phyloP scores from a whole-genome alignment of 2,113 vertebrate species.

The Myxocyprinus asiaticus region DNA sequence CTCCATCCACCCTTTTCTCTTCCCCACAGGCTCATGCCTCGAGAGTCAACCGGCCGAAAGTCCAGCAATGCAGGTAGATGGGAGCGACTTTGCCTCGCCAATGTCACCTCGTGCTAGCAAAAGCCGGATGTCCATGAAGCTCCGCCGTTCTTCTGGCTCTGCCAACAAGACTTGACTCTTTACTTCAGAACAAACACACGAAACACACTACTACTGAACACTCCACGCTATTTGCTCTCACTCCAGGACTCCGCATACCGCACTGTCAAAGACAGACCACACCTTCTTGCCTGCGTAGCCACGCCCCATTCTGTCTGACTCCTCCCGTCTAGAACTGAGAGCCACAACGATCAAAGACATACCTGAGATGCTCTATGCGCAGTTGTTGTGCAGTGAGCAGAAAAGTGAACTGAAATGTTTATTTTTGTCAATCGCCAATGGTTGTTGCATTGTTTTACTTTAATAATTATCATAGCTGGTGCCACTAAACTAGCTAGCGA shows the following conservation, averaged over 20 bases:
- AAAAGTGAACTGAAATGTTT: background rate
- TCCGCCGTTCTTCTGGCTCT: slow-evolving; percentile 94
- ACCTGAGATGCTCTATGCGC: no score
- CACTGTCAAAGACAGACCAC: background rate
- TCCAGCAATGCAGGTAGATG: slow-evolving; percentile 86
- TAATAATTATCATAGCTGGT: background rate
- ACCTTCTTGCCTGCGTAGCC: background rate
- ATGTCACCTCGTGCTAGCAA: slow-evolving; percentile 98
- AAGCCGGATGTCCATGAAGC: slow-evolving; percentile 98
- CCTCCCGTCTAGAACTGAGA: background rate
- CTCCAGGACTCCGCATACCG: background rate
- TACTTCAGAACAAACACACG: background rate
- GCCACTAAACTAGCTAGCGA: background rate
- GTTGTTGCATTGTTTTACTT: background rate
- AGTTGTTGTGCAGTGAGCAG: background rate
- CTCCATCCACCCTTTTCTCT: slow-evolving; percentile 26
- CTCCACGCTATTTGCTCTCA: background rate
- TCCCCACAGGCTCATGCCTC: slow-evolving; percentile 85
- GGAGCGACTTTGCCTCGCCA: slow-evolving; percentile 92
- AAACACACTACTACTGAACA: background rate
- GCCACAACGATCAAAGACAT: slow-evolving; percentile 4
- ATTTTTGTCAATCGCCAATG: background rate
- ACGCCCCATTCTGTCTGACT: background rate
- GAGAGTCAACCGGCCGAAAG: slow-evolving; percentile 89
- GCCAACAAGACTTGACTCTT: slow-evolving; percentile 91